Conservation (phyloP, 2,888 invertebrate genomes). For the Spilarctia lutea region DNA sequence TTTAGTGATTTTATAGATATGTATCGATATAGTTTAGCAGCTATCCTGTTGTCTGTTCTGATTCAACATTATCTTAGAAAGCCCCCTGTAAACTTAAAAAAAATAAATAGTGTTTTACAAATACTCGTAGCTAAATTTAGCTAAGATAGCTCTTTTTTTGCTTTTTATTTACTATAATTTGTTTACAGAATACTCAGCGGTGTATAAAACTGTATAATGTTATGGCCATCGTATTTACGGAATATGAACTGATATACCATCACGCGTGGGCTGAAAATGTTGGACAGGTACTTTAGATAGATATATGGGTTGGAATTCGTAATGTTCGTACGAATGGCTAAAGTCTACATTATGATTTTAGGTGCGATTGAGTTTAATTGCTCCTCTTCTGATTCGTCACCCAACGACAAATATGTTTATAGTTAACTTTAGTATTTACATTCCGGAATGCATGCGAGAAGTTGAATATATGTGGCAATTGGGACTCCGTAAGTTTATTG, state of each 20-base stretch:
- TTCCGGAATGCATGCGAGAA: constrained; percentile 91
- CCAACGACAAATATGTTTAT: constrained; percentile 88
- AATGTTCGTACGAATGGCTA: not conserved
- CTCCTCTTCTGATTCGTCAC: constrained; percentile 90
- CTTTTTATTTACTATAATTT: not conserved
- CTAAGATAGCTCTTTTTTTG: too few species aligned
- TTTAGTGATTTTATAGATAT: too few species aligned
- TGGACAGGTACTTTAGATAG: constrained; percentile 85
- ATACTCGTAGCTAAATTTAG: too few species aligned
- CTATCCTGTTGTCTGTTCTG: too few species aligned
- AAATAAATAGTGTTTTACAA: too few species aligned
- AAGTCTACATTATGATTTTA: constrained; percentile 50
- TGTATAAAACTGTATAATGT: constrained; percentile 93
- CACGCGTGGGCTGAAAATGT: constrained; percentile 92
- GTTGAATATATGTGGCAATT: constrained; percentile 93
- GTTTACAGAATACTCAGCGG: constrained; percentile 89
- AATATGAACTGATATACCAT: constrained; percentile 94
- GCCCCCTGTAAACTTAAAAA: not conserved
- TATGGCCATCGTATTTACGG: constrained; percentile 91
- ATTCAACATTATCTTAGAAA: too few species aligned
- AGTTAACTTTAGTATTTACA: constrained; percentile 91
- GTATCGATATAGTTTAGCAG: too few species aligned
- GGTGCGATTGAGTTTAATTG: constrained; percentile 89
- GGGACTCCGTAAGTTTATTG: constrained; percentile 84
- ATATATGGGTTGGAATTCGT: not conserved